phyloP scores from a whole-genome alignment of 2,888 invertebrate species.

The Dastarcus helophoroides region DNA sequence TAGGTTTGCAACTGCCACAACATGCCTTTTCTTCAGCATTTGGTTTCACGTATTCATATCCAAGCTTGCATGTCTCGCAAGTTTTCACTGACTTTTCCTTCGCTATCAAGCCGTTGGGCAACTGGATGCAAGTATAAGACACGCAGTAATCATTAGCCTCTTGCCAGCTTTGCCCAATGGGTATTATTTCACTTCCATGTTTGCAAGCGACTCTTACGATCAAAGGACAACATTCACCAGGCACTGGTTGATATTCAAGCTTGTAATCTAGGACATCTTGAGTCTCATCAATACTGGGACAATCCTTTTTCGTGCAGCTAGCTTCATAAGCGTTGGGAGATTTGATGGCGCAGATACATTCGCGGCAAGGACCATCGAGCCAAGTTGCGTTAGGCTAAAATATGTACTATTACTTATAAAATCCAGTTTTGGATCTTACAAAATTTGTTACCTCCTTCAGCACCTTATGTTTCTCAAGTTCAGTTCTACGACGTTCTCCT shows the following conservation, averaged over 20 bases:
- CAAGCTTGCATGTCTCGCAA: constrained; percentile 44
- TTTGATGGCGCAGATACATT: constrained; percentile 45
- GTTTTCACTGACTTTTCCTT: constrained; percentile 42
- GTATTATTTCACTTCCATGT: constrained; percentile 30
- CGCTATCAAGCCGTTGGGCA: constrained; percentile 40
- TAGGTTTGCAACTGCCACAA: constrained; percentile 53
- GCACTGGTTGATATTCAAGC: constrained; percentile 40
- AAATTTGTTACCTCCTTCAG: constrained; percentile 42
- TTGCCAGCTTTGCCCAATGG: constrained; percentile 51
- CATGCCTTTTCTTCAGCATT: constrained; percentile 39
- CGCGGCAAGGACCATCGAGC: constrained; percentile 60
- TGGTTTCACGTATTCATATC: constrained; percentile 42
- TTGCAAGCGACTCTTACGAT: constrained; percentile 48
- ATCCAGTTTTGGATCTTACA: not conserved
- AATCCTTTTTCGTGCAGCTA: constrained; percentile 43
- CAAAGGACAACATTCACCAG: constrained; percentile 54
- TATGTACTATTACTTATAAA: not conserved
- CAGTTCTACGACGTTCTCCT: constrained; percentile 38
- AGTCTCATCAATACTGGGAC: constrained; percentile 36
- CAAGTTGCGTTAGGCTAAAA: constrained; percentile 47
- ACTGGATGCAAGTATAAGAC: constrained; percentile 41
- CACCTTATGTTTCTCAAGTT: constrained; percentile 38
- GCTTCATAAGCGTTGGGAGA: constrained; percentile 27
- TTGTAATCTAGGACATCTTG: constrained; percentile 44
- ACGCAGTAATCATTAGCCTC: constrained; percentile 44